Percentiles rank a stretch among this genome's conserved stretches.
phyloP scores from a whole-genome alignment of 2,888 invertebrate species.

The Standfussiana lucernea region DNA sequence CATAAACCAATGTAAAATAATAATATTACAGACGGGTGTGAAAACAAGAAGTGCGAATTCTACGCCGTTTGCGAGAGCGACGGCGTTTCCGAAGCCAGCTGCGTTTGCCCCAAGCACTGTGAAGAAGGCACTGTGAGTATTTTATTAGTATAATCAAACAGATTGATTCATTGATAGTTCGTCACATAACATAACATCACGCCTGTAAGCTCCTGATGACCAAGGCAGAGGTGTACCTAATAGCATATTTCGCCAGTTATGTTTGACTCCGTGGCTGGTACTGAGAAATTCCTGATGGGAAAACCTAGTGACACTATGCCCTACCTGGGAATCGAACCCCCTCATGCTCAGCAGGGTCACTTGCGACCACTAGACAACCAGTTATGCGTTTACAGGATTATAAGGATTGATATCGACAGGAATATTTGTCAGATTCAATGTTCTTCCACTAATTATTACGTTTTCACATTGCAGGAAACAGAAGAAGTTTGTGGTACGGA shows the following conservation, averaged over 20 bases:
- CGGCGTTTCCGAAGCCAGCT: slow-evolving; percentile 90
- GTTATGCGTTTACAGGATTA: not conserved
- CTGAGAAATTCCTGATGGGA: not conserved
- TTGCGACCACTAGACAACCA: not conserved
- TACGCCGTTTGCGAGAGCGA: slow-evolving; percentile 94
- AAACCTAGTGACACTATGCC: not conserved
- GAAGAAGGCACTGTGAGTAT: slow-evolving; percentile 88
- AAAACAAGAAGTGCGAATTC: slow-evolving; percentile 94
- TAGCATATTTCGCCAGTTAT: not conserved
- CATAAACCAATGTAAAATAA: not conserved
- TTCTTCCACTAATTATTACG: not conserved
- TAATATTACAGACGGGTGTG: slow-evolving; percentile 93
- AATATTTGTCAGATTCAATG: not conserved
- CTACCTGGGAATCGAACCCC: not conserved
- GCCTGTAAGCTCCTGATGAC: not conserved
- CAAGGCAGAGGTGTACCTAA: not conserved
- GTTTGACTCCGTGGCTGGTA: not conserved
- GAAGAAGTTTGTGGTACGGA: slow-evolving; percentile 96
- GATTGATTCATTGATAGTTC: not conserved
- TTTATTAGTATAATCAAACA: not conserved
- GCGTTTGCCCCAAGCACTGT: slow-evolving; percentile 92
- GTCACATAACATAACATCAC: not conserved
- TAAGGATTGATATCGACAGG: not conserved
- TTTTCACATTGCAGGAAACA: slow-evolving; percentile 80
- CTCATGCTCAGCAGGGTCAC: not conserved